Percentiles rank a stretch among this genome's conserved stretches.
These are phyloP conservation scores for Neomonachus schauinslandi DNA, from an alignment of 2,113 vertebrate genomes.

Conservation along the genomic window DNA sequence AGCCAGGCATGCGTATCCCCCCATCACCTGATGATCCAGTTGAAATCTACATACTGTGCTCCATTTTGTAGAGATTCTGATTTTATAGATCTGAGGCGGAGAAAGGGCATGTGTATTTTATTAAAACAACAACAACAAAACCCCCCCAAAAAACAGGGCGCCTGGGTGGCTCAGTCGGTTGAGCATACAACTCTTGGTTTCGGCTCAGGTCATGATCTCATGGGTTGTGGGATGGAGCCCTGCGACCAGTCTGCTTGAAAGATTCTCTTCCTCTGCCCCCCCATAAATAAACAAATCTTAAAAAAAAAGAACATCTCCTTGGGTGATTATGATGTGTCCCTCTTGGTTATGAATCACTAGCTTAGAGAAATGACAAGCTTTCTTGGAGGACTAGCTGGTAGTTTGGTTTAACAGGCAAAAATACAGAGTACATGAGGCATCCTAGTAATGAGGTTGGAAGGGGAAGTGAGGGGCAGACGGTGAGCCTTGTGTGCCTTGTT, in stretches of 20 bases:
- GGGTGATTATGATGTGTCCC: neutral
- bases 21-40: neutral
- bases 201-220: neutral
- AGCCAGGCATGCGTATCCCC: neutral
- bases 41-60: neutral
- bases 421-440: neutral
- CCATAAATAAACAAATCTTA: neutral
- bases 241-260: neutral
- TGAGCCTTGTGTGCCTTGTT: neutral
- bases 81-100: neutral
- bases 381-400: neutral
- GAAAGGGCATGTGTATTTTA: conserved; percentile 1
- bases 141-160: no score
- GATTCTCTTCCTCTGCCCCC: neutral
- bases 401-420: conserved; percentile 51
- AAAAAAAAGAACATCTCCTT: neutral
- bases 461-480: neutral
- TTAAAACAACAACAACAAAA: neutral
- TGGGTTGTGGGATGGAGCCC: neutral
- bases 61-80: neutral
- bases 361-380: conserved; percentile 38
- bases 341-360: conserved; percentile 39
- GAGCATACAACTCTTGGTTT: neutral
- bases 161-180: neutral
- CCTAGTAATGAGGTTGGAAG: conserved; percentile 28